These are phyloP conservation scores for Prionace glauca DNA, from an alignment of 2,797 vertebrate species.

Conservation along the genomic window DNA sequence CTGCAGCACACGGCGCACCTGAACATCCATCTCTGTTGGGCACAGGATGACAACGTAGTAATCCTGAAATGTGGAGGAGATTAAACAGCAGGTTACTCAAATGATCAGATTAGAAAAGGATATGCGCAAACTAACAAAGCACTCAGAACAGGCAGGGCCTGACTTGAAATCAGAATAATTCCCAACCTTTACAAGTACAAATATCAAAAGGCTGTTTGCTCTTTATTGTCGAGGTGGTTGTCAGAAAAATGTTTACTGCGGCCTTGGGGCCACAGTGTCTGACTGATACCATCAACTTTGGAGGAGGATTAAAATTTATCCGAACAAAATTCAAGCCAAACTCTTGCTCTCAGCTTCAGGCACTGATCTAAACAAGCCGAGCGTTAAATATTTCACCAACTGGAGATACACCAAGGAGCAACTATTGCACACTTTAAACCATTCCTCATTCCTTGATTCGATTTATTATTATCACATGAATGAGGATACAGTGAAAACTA, in stretches of 20 bases:
- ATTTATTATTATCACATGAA: too few relatives aligned
- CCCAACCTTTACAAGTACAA: neutral
- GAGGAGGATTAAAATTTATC: neutral
- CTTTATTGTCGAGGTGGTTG: neutral
- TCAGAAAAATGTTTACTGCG: neutral
- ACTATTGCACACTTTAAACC: neutral
- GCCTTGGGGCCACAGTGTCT: neutral
- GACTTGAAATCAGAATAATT: neutral
- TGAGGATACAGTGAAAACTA: too few relatives aligned
- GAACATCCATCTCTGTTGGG: conserved; percentile 87
- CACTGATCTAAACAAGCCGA: neutral
- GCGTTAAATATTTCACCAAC: neutral
- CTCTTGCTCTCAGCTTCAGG: neutral
- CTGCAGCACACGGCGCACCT: conserved; percentile 84
- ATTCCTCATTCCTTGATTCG: too few relatives aligned
- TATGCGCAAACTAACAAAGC: neutral
- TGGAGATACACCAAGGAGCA: neutral
- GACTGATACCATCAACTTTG: neutral
- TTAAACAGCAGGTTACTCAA: neutral
- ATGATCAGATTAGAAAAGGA: neutral
- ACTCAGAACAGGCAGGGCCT: neutral
- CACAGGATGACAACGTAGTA: conserved; percentile 94
- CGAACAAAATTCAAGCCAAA: neutral
- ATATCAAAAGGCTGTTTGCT: neutral
- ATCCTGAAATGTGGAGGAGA: conserved; percentile 62